Base-by-base conservation (phyloP, 2,888 invertebrate genomes). In the Drosophila dives region DNA sequence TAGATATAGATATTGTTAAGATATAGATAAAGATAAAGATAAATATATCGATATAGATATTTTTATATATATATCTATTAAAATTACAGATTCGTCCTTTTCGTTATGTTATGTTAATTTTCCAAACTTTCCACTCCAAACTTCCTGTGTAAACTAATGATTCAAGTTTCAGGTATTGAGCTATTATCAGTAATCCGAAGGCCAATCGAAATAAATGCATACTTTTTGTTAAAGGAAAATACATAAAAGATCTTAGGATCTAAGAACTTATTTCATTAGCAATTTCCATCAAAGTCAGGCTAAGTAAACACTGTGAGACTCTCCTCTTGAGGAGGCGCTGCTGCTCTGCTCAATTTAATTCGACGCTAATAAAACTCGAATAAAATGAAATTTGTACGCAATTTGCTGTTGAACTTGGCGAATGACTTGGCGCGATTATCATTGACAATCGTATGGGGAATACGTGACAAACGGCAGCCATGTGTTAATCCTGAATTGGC, bases 241-340 rank as follows among this genome's bases (percentile, higher is more conserved):
- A 65, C 63, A 70, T 81, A 74, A 75, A 84, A 74, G 78, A 75
- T 72, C 72, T 69, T 70, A 66, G 65, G 80, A 80, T 23, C 83
- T 80, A 75, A 80, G 88, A 87, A 87, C 80, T 87, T 87, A 90
- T 90, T 87, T 87, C 90, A 89, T 87, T 87, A 90, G 86, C 81
- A 83, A 86, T 83, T 89, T 80, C 69, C 83, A 89, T 85, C 88
- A 88, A 49, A 53, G 55, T 34, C 69, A 69, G 60, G 73, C 72
- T 65, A 63, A 72, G 74, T 61, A 50, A 50, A 50, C 55, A 62
- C 42, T 49, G 36, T 20, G 20, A 38, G 34, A 53, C 54, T 33
- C 54, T 33, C 48, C 33, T 51, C 66, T 55, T 54, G 69, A 67
- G 26, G 69, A 70, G 26, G 55, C 55, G 26, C 26, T 26, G 8